These are phyloP conservation scores for Onychomys arenicola DNA, from an alignment of 2,797 vertebrate genomes.

Conservation along the genomic window DNA sequence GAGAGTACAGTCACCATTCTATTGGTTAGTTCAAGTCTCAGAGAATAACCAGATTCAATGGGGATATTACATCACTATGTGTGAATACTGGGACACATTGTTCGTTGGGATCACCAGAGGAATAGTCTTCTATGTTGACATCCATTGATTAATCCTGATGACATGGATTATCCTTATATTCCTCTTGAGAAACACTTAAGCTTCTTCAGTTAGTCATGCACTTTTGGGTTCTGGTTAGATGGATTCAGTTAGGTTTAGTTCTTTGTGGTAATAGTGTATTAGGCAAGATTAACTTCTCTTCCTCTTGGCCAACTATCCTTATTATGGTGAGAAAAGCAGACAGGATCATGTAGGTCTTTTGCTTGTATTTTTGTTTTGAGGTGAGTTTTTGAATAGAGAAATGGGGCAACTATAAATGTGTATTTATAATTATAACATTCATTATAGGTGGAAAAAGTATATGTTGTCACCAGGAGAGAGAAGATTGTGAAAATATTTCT, in stretches of 20 bases:
- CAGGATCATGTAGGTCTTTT: background rate
- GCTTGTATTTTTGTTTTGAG: background rate
- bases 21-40: background rate
- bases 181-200: background rate
- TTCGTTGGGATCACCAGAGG: background rate
- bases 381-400: background rate
- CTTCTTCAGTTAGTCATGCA: background rate
- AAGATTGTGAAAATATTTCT: background rate
- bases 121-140: background rate
- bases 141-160: slow-evolving; percentile 13
- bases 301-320: background rate
- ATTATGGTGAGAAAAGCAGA: background rate
- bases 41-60: background rate
- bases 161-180: background rate
- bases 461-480: background rate
- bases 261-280: background rate
- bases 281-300: background rate
- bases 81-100: background rate
- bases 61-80: background rate
- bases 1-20: background rate
- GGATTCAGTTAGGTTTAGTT: background rate
- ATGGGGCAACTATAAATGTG: background rate
- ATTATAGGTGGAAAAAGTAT: background rate
- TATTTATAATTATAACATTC: background rate
- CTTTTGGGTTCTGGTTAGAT: background rate